Base-by-base conservation (phyloP, 2,888 invertebrate species). In the Leptura quadrifasciata region DNA sequence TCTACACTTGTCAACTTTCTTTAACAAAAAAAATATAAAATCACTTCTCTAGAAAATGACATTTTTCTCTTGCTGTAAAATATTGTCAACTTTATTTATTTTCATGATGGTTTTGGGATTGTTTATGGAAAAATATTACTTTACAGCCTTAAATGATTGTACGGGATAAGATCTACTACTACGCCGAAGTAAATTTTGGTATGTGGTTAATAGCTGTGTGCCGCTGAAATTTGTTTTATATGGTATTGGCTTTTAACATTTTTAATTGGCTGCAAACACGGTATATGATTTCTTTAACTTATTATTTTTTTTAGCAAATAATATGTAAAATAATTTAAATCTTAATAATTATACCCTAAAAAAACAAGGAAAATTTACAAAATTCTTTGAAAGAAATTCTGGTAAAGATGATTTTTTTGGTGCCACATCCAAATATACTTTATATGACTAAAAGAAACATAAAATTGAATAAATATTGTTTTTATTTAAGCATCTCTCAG, bases 401-500 rank as follows among this genome's bases (percentile, higher is more conserved):
- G n/a, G 8, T 27, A 31, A 61, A 31, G 9, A 31, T 61, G 15
- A 17, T 8, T 24, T 31, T n/a, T n/a, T 61, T 27, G 18, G 63
- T 21, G 18, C 35, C 63, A 63, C 39, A 63, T 63, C 63, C 21
- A 20, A 39, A 63, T 39, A 39, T 47, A 63, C 17, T 35, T 57
- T 21, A 0, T 63, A 17, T 39, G 21, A 39, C 12, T 63, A 18
- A 39, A 39, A 63, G 47, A 12, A 17, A 63, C 35, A 3, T 12
- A 20, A 63, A 6, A 5, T 39, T 39, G 20, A 63, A 35, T 47
- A 15, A 63, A 39, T 63, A 63, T 39, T 57, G 0, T 20, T 39
- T 35, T 60, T 76, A 61, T 80, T 83, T 72, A 82, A 84, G 84
- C 81, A 71, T 84, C 74, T 83, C 79, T 76, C 84, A 84, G 81